Evolutionary conservation across 1,140 invertebrate genomes (phyloP), one percentile per base, ranked within the genome.

Genomic region (Bombus confusus): DNA sequence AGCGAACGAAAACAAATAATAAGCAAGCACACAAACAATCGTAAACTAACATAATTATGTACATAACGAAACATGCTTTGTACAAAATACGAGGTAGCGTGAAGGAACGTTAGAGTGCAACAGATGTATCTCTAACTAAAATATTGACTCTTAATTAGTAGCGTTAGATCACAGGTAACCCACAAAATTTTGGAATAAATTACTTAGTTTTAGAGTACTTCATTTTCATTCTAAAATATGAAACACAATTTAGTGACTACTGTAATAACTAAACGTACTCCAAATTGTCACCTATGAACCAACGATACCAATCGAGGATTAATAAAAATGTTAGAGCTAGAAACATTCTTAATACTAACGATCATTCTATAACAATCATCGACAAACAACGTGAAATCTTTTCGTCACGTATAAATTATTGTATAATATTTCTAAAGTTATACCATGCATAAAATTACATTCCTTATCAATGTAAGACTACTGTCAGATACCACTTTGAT

Each of bases 301-400:
- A 66, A 34, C 31, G 8, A 31, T 34, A 66, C 15, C 31, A 31
- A 34, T 34, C 15, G 8, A 18, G 15, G 64, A 34, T 37, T 41
- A 72, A 22, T 37, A 31, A 79, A 52, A 64, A 22, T 74, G 31
- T 71, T 69, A 85, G 39, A 74, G 78, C 71, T 41, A 83, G 59
- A 80, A 84, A 68, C 72, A 77, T 59, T 89, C 80, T 84, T 83
- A 86, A 77, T 18, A 76, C 39, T 86, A 80, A 86, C 66, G 86
- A 83, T 89, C 57, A 79, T 18, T 79, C 43, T 69, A 43, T 57
- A 83, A 25, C 59, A 69, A 74, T 75, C 41, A 87, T 82, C 68
- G 57, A 86, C 28, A 39, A 84, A 41, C 64, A 88, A 80, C 39
- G 64, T 15, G 57, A 86, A 69, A 12, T 62, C 2, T 78, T 69